phyloP scores from a whole-genome alignment of 2,888 invertebrate species.

The Amblyteles armatorius region DNA sequence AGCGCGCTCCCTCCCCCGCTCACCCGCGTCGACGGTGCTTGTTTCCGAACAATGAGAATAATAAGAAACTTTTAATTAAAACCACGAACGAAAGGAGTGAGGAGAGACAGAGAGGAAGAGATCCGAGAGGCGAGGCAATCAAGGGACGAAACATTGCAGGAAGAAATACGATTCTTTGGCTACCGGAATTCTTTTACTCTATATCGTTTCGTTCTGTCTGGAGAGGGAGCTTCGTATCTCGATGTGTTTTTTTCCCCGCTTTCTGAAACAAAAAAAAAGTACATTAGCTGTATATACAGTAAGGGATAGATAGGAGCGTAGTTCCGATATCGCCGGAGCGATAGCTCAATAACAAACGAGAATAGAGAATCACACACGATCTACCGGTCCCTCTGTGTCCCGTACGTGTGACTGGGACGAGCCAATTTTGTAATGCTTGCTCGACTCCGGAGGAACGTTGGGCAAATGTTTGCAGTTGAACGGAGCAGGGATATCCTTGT shows the following conservation, averaged over 20 bases:
- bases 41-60: constrained; percentile 77
- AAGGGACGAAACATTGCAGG: constrained; percentile 28
- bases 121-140: constrained; percentile 49
- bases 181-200: constrained; percentile 29
- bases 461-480: constrained; percentile 61
- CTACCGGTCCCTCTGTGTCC: background rate
- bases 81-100: constrained; percentile 70
- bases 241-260: constrained; percentile 6
- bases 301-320: background rate
- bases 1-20: constrained; percentile 70
- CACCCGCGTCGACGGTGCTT: constrained; percentile 56
- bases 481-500: constrained; percentile 36
- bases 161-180: constrained; percentile 38
- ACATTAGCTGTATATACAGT: background rate
- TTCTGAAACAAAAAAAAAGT: background rate
- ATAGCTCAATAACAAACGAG: constrained; percentile 33
- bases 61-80: constrained; percentile 83
- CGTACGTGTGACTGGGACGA: constrained; percentile 52
- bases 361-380: constrained; percentile 35
- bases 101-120: constrained; percentile 45
- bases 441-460: constrained; percentile 54
- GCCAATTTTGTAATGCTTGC: constrained; percentile 63
- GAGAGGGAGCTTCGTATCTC: background rate
- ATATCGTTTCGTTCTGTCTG: constrained; percentile 17
- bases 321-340: constrained; percentile 18